Base-by-base conservation (phyloP, 2,113 vertebrate species). In the Vulpes vulpes region DNA sequence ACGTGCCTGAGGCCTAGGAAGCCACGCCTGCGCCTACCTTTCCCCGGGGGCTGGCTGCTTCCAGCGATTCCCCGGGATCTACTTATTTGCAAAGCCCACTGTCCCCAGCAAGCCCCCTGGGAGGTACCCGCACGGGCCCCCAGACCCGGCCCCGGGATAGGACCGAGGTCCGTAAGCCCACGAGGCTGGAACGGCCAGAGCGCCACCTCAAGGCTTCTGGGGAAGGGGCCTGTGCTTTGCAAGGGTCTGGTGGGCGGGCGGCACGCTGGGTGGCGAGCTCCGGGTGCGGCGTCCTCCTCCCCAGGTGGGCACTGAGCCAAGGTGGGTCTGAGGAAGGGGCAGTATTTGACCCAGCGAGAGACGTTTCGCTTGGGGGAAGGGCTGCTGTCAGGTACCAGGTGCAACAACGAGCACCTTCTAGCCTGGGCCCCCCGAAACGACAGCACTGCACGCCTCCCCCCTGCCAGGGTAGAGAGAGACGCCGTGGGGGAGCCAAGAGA, bases 251-350 rank as follows among this genome's bases (percentile, higher is more conserved):
- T 11, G 27, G 16, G 30, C 1, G 2, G 14, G 69, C 22, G 11
- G n/a, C 0, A 0, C 49, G 22, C 85, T 11, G 57, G 51, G 0
- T 27, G 59, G 38, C 0, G 0, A 3, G 11, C 27, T 30, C 16
- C 25, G 15, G 43, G 5, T 4, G 4, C 20, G 0, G 20, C 2
- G 3, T 15, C 16, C 3, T 16, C 11, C 25, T 38, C 2, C 49
- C 16, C 1, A 3, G 9, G 3, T 0, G 9, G 35, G 11, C 38
- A 16, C 43, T 57, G 32, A 73, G 30, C n/a, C 49, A 6, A 10
- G 4, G 19, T 0, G 19, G 53, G 32, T 20, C 62, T 49, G 14
- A 19, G 10, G 53, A 27, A 38, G 23, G 23, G 83, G 38, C 10
- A 12, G 32, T 5, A 19, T 78, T 59, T 94, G 32, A 60, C 53